Base-by-base conservation (phyloP, 1,140 invertebrate genomes). In the Parapsyche elsis region DNA sequence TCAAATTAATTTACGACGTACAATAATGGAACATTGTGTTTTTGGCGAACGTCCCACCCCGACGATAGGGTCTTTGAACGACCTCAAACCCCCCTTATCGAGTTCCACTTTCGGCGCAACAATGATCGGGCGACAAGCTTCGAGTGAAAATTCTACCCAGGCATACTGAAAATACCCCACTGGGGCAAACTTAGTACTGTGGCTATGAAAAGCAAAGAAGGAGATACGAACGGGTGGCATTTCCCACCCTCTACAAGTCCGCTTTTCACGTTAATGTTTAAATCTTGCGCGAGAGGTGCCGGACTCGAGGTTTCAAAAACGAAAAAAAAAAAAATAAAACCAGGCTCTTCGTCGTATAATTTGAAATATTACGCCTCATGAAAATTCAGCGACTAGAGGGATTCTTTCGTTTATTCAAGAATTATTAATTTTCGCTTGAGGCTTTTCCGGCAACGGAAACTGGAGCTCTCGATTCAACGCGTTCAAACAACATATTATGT, bases 21-120 rank as follows among this genome's bases (percentile, higher is more conserved):
- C 21, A 67, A 67, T 67, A 67, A 67, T 23, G 64, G 64, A 26
- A 67, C 24, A 67, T 23, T 67, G 64, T 61, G 57, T 67, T 67
- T 30, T 67, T 26, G 64, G 21, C 64, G 64, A 30, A 53, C 49
- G 49, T 53, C 12, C 49, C 12, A 53, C 49, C 64, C 64, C 21
- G 64, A 64, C 9, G 21, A 23, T 64, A n/a, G 7, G 57, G 57
- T 38, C 30, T 38, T 38, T 38, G 30, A 38, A 38, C 30, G 30
- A 38, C 30, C 30, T 38, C 30, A 38, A 38, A 38, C 30, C 30
- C 30, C 30, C 30, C 30, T 38, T 7, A 38, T 38, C 30, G 30
- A 38, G 30, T 38, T 38, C 30, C 30, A 38, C 30, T 38, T 38
- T 38, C 30, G 7, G 30, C 1, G 2, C 30, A 38, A 38, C 30